These are phyloP conservation scores for Hermaeophaga mercurialis DNA, from an alignment of 2,888 invertebrate species.

Conservation along the genomic window DNA sequence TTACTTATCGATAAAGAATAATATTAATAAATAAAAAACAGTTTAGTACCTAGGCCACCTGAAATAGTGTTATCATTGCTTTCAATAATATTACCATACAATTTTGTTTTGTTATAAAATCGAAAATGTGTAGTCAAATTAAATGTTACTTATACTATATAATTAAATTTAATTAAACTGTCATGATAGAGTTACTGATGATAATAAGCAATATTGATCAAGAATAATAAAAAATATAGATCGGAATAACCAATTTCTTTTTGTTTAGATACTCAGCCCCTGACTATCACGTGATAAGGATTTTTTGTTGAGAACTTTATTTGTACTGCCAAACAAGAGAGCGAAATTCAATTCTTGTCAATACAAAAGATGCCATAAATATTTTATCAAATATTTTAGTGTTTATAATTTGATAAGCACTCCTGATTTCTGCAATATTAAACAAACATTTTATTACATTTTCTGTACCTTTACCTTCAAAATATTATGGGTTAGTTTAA, in stretches of 20 bases:
- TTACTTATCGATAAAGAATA: conserved; percentile 11
- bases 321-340: conserved; percentile 23
- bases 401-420: conserved; percentile 47
- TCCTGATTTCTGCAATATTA: conserved; percentile 47
- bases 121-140: no score
- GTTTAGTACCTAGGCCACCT: background rate
- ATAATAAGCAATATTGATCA: no score
- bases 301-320: conserved; percentile 3
- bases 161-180: no score
- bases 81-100: no score
- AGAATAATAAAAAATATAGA: no score
- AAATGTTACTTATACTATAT: no score
- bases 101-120: no score
- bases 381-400: conserved; percentile 38
- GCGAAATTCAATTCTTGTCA: conserved; percentile 34
- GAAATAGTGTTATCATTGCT: no score
- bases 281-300: conserved; percentile 9
- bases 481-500: no score
- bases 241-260: no score
- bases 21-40: background rate
- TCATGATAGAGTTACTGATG: no score
- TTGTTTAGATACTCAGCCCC: no score
- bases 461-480: conserved; percentile 6
- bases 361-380: conserved; percentile 36
- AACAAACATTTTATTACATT: conserved; percentile 37